Percentiles rank a stretch among this genome's conserved stretches.
phyloP scores from a whole-genome alignment of 1,140 invertebrate genomes.

The Caenorhabditis briggsae region DNA sequence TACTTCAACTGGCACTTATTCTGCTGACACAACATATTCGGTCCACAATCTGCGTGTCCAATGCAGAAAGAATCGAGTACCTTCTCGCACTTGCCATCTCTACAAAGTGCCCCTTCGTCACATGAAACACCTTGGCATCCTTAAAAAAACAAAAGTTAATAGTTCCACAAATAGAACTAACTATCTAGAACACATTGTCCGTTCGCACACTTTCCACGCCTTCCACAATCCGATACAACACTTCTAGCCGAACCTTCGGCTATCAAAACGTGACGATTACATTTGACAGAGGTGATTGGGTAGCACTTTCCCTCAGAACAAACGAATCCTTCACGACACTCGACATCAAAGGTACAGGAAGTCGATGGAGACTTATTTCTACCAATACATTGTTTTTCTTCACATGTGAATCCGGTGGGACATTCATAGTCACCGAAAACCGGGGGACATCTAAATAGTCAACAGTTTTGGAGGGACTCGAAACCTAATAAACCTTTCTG shows the following conservation, averaged over 20 bases:
- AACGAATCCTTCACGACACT: slow-evolving; percentile 68
- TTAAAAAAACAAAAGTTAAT: slow-evolving; percentile 50
- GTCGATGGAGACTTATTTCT: slow-evolving; percentile 53
- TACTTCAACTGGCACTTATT: slow-evolving; percentile 69
- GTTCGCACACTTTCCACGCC: slow-evolving; percentile 72
- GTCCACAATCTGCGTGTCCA: slow-evolving; percentile 74
- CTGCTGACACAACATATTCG: slow-evolving; percentile 67
- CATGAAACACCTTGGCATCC: slow-evolving; percentile 72
- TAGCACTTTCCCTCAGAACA: slow-evolving; percentile 72
- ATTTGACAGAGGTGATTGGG: slow-evolving; percentile 70
- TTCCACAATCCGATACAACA: slow-evolving; percentile 72
- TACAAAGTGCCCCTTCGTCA: slow-evolving; percentile 72
- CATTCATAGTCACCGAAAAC: slow-evolving; percentile 76
- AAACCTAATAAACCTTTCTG: neutral
- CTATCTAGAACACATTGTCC: slow-evolving; percentile 72
- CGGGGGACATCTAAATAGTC: slow-evolving; percentile 65
- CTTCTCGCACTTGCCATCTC: slow-evolving; percentile 73
- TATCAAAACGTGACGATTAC: slow-evolving; percentile 72
- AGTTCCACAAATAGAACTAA: slow-evolving; percentile 57
- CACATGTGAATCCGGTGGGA: slow-evolving; percentile 70
- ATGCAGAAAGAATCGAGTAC: slow-evolving; percentile 71
- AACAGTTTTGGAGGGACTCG: neutral
- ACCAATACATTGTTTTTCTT: slow-evolving; percentile 69
- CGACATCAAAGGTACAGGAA: slow-evolving; percentile 55
- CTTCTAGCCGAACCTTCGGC: slow-evolving; percentile 70